Percentiles rank a stretch among this genome's conserved stretches.
Conservation (phyloP, 2,888 invertebrate genomes). For the Ochropleura plecta region DNA sequence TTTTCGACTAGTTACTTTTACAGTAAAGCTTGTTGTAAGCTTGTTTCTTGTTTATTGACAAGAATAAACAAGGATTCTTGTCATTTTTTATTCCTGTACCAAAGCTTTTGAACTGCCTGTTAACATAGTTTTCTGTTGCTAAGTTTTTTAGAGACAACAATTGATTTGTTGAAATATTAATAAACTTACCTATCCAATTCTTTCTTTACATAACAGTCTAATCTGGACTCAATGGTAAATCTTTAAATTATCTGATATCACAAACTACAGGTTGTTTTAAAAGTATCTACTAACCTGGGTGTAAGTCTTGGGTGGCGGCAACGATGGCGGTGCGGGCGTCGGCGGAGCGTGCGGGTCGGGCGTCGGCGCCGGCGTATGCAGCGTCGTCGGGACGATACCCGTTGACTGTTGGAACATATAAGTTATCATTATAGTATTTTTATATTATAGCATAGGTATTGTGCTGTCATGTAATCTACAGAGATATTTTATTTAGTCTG, state of each 20-base stretch:
- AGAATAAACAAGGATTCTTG: too few species aligned
- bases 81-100: not conserved
- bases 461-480: too few species aligned
- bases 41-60: too few species aligned
- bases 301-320: constrained; percentile 82
- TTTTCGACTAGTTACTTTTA: too few species aligned
- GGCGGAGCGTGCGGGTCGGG: constrained; percentile 87
- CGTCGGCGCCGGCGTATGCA: constrained; percentile 89
- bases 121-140: not conserved
- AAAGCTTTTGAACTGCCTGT: not conserved
- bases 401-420: constrained; percentile 59
- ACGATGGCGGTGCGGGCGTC: constrained; percentile 86
- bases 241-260: not conserved
- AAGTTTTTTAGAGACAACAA: not conserved
- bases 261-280: not conserved
- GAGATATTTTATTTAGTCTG: too few species aligned
- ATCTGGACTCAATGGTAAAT: not conserved
- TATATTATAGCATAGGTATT: too few species aligned
- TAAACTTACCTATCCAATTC: not conserved
- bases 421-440: too few species aligned
- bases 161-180: not conserved
- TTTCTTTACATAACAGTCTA: not conserved
- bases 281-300: constrained; percentile 77
- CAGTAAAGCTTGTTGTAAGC: too few species aligned
- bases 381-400: constrained; percentile 80